Conservation (phyloP, 2,113 vertebrate genomes). For the Gymnorhina tibicen region DNA sequence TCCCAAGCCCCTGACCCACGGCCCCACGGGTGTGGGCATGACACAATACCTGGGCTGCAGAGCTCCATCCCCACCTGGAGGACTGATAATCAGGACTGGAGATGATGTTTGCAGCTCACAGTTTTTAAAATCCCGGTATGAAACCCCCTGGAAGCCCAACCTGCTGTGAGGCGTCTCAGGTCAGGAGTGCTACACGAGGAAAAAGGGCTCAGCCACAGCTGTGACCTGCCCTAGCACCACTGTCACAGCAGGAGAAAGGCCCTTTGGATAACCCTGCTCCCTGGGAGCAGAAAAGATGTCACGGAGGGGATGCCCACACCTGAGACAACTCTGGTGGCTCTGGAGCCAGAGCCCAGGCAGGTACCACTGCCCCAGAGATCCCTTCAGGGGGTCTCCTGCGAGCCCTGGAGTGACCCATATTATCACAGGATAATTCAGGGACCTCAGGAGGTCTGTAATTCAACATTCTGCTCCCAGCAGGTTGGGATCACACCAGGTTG, state of each 20-base stretch:
- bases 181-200: background rate
- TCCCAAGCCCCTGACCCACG: background rate
- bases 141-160: background rate
- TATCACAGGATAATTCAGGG: background rate
- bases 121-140: background rate
- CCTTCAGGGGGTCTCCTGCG: background rate
- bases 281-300: background rate
- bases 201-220: background rate
- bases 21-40: background rate
- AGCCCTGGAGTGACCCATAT: background rate
- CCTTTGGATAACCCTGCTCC: background rate
- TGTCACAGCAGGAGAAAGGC: background rate
- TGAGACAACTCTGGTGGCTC: background rate
- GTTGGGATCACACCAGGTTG: background rate
- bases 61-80: background rate
- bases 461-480: background rate
- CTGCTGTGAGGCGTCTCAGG: background rate
- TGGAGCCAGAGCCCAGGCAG: background rate
- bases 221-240: background rate
- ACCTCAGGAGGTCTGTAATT: background rate
- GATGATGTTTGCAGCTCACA: background rate
- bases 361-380: background rate
- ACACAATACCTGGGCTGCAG: background rate
- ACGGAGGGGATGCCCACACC: background rate
- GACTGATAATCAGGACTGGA: background rate